Base-by-base conservation (phyloP, 2,797 vertebrate species). In the Sebastes itinus region DNA sequence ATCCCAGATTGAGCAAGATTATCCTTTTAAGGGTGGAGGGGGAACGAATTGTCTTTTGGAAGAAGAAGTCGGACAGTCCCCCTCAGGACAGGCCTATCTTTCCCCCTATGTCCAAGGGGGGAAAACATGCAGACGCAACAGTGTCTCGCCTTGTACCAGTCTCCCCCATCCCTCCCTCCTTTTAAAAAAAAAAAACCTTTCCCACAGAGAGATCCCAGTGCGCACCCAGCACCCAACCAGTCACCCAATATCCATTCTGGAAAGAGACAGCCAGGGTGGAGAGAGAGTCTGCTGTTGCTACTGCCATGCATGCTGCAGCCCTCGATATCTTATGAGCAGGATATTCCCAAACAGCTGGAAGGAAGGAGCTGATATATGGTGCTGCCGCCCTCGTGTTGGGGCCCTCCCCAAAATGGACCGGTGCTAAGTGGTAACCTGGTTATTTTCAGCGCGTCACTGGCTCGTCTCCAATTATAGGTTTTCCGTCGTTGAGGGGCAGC, bases 321-420 rank as follows among this genome's bases (percentile, higher is more conserved):
- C 78, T 79, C 82, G 72, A 12, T n/a, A 72, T 69, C 38, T 42
- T 71, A 73, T 69, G 83, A 87, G 81, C 91, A 89, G 91, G 89
- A 90, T 93, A 87, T 93, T 91, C 91, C 92, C 89, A 92, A 92
- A 92, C 92, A 92, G 93, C 93, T 93, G 92, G 91, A 94, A 91
- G 92, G 91, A 94, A 91, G 83, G 84, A 91, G 89, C 90, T 89
- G 91, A 93, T 92, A 94, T 93, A 93, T 87, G 92, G 85, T 82
- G 91, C 89, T 92, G 92, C 88, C 88, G 89, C 89, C 93, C 93
- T 89, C 88, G 81, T 86, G 91, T 32, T 89, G 90, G 90, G 93
- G 91, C 94, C 94, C 94, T 95, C 95, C 94, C 94, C 92, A 91
- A 95, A 94, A 93, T 92, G 93, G 92, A 93, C 92, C 93, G 92